phyloP scores from a whole-genome alignment of 2,113 vertebrate species.

The Brachyhypopomus occidentalis region DNA sequence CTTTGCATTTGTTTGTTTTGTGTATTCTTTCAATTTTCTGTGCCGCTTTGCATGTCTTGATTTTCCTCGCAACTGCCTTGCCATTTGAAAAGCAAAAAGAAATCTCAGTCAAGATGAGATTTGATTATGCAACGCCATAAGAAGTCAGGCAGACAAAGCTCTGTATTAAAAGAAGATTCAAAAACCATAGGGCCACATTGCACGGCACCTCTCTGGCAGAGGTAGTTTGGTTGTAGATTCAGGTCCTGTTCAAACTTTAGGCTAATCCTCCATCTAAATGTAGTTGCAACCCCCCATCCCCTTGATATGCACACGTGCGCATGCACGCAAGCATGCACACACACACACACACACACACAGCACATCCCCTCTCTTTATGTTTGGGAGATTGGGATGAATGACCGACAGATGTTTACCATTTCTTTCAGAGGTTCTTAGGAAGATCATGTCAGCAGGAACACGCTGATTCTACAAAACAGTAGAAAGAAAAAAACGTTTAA shows the following conservation, averaged over 20 bases:
- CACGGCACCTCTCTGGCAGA: conserved; percentile 20
- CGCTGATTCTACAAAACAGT: conserved; percentile 85
- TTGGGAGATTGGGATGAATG: conserved; percentile 69
- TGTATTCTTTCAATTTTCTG: conserved; percentile 61
- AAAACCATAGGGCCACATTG: conserved; percentile 19
- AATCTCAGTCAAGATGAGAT: conserved; percentile 49
- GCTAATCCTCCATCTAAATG: conserved; percentile 25
- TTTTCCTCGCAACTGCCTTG: conserved; percentile 64
- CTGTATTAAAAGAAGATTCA: conserved; percentile 27
- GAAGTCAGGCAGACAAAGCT: conserved; percentile 22
- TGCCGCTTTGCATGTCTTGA: conserved; percentile 54
- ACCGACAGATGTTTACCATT: conserved; percentile 93
- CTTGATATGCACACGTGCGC: neutral
- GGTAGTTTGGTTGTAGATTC: neutral
- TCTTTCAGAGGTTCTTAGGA: conserved; percentile 97
- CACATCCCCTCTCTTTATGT: conserved; percentile 62
- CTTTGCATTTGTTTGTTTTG: conserved; percentile 59
- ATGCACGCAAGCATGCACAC: too few species aligned
- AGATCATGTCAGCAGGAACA: conserved; percentile 99
- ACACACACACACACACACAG: neutral
- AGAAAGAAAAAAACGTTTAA: conserved; percentile 32
- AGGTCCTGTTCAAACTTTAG: neutral
- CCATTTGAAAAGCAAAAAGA: conserved; percentile 74
- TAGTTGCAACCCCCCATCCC: neutral
- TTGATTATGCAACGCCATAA: conserved; percentile 41